Percentiles rank a stretch among this genome's conserved stretches.
phyloP scores from a whole-genome alignment of 2,888 invertebrate species.

The Dascillus cervinus region DNA sequence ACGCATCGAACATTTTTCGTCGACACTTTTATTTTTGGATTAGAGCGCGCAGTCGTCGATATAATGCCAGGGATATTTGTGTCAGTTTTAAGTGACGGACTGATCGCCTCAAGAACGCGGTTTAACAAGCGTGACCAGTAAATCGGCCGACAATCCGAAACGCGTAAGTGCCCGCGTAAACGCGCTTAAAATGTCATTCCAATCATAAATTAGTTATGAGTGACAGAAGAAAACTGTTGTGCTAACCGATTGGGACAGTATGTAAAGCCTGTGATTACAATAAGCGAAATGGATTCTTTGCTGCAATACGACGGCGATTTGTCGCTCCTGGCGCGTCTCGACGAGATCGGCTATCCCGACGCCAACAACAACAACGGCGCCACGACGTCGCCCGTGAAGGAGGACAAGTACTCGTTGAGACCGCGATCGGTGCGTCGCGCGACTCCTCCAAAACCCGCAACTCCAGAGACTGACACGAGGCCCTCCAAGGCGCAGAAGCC shows the following conservation, averaged over 20 bases:
- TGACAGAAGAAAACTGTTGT: constrained; percentile 1
- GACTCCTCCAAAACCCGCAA: constrained; percentile 26
- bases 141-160: constrained; percentile 6
- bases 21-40: no score
- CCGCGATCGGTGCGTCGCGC: constrained; percentile 55
- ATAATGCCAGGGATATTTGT: constrained; percentile 7
- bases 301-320: constrained; percentile 22
- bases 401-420: constrained; percentile 60
- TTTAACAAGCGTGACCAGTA: constrained; percentile 13
- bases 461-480: constrained; percentile 16
- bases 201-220: constrained; percentile 9
- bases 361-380: constrained; percentile 38
- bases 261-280: constrained; percentile 4
- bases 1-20: constrained; percentile 1
- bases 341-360: constrained; percentile 31
- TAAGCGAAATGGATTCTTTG: constrained; percentile 27
- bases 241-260: constrained; percentile 8
- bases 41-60: no score
- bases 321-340: constrained; percentile 9
- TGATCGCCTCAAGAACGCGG: constrained; percentile 4
- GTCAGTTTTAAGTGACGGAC: constrained; percentile 16
- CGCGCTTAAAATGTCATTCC: constrained; percentile 7
- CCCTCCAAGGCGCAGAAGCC: constrained; percentile 33
- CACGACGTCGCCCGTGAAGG: constrained; percentile 23
- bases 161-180: constrained; percentile 10